Percentiles rank a stretch among this genome's conserved stretches.
These are phyloP conservation scores for Tenebrio molitor DNA, from an alignment of 1,140 invertebrate genomes.

Conservation along the genomic window DNA sequence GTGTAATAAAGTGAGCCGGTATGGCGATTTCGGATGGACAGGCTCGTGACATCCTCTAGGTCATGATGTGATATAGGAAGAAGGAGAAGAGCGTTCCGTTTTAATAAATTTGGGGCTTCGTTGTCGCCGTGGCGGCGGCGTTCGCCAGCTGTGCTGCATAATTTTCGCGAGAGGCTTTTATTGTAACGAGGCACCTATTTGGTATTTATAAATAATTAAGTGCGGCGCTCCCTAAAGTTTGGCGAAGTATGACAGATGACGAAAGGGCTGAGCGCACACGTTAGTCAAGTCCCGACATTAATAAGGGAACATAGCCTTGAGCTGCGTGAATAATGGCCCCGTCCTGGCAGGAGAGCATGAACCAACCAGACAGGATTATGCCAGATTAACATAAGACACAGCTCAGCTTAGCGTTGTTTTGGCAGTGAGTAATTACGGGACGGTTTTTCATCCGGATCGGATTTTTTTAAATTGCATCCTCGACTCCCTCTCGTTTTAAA, in stretches of 20 bases:
- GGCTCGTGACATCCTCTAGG: no score
- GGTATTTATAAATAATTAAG: conserved; percentile 41
- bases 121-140: conserved; percentile 1
- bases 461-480: conserved; percentile 64
- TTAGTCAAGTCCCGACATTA: conserved; percentile 57
- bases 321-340: conserved; percentile 61
- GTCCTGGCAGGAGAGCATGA: conserved; percentile 61
- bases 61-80: background rate
- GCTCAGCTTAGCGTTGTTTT: conserved; percentile 64
- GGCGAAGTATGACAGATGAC: conserved; percentile 57
- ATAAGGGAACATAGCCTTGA: conserved; percentile 55
- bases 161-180: conserved; percentile 40
- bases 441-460: conserved; percentile 58
- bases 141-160: conserved; percentile 29
- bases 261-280: conserved; percentile 54
- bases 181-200: conserved; percentile 40
- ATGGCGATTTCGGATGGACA: no score
- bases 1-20: background rate
- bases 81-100: background rate
- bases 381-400: conserved; percentile 67
- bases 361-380: conserved; percentile 65
- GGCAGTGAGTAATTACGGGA: conserved; percentile 65
- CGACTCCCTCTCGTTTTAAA: conserved; percentile 62
- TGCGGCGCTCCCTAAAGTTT: conserved; percentile 45
- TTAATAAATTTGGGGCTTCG: conserved; percentile 21